Evolutionary conservation across 1,140 invertebrate genomes (phyloP).

Genomic region (Nymphalis io): DNA sequence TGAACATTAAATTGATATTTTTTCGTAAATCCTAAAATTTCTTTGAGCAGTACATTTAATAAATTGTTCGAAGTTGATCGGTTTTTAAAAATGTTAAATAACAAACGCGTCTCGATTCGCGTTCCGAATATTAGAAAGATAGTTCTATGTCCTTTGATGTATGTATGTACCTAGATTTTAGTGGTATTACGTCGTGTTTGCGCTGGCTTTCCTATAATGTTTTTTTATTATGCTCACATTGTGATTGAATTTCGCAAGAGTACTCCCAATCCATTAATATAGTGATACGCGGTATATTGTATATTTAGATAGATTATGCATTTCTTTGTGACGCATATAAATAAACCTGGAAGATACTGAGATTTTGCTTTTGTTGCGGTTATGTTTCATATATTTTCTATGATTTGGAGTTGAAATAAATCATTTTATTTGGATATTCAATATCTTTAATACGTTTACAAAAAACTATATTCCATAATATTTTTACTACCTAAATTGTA

Average conservation of each 20-base stretch:
- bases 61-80: background rate
- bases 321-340: constrained; percentile 6
- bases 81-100: constrained; percentile 12
- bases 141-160: constrained; percentile 47
- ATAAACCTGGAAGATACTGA: background rate
- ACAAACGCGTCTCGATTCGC: constrained; percentile 19
- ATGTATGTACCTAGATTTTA: constrained; percentile 43
- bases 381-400: too few relatives aligned
- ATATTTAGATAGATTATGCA: constrained; percentile 5
- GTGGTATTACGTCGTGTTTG: constrained; percentile 41
- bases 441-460: too few relatives aligned
- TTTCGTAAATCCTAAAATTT: too few relatives aligned
- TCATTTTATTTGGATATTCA: too few relatives aligned
- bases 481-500: too few relatives aligned
- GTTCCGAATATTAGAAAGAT: constrained; percentile 44
- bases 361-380: background rate
- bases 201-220: constrained; percentile 29
- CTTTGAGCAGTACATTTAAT: too few relatives aligned
- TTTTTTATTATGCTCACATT: constrained; percentile 41
- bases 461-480: too few relatives aligned
- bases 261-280: constrained; percentile 35
- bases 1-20: too few relatives aligned
- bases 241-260: constrained; percentile 36
- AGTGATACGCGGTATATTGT: constrained; percentile 11
- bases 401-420: too few relatives aligned